These are phyloP conservation scores for Equus przewalskii DNA, from an alignment of 2,113 vertebrate genomes.

Conservation along the genomic window DNA sequence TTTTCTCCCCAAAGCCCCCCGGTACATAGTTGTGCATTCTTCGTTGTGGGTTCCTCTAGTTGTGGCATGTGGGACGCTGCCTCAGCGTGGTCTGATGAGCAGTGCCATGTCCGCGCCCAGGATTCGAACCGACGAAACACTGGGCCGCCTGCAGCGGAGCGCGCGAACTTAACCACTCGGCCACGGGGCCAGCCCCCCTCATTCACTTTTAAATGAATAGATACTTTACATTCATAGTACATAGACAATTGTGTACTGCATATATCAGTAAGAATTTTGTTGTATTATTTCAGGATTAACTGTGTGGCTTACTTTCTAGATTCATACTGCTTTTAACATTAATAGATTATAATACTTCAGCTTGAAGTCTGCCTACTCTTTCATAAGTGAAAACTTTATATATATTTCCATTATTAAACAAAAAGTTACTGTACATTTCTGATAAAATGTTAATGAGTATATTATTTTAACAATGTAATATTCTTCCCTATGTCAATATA, in stretches of 20 bases:
- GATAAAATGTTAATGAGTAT: neutral
- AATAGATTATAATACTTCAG: neutral
- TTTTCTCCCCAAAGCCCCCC: too few relatives aligned
- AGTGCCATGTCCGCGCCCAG: too few relatives aligned
- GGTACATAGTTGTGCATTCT: too few relatives aligned
- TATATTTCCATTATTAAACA: conserved; percentile 9
- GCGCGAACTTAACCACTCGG: too few relatives aligned
- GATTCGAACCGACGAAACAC: too few relatives aligned
- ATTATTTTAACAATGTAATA: conserved; percentile 7
- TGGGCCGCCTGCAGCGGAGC: too few relatives aligned
- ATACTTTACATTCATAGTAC: neutral
- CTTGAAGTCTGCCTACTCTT: neutral
- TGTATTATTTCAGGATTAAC: conserved; percentile 45
- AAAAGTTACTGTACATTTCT: conserved; percentile 5
- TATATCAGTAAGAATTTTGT: neutral
- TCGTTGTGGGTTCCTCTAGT: too few relatives aligned
- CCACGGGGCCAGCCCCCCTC: neutral
- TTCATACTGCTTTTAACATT: neutral
- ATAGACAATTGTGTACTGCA: neutral
- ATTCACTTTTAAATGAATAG: neutral
- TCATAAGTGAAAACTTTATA: neutral
- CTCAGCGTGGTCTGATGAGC: too few relatives aligned
- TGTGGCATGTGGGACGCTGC: too few relatives aligned
- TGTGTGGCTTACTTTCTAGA: neutral
- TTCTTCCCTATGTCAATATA: neutral